Base-by-base conservation (phyloP, 2,797 vertebrate genomes). In the Chloroceryle amazona region DNA sequence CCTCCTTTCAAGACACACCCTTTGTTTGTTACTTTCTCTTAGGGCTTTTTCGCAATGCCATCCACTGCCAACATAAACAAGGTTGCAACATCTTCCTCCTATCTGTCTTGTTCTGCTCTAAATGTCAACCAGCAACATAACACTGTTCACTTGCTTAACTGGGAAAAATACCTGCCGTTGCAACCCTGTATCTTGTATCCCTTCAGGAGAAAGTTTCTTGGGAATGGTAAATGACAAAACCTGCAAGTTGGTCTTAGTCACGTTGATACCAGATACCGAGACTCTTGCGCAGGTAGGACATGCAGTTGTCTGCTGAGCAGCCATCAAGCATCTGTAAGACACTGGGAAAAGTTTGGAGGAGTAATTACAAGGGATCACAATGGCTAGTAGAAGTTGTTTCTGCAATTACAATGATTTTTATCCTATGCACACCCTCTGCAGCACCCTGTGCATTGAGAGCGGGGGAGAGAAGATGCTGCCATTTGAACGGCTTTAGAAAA, bases 11-110 rank as follows among this genome's bases (percentile, higher is more conserved):
- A 67, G 92, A 65, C 93, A 80, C 96, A 47, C 97, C 97, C 75
- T 93, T 91, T 83, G 73, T 95, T 95, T 94, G 88, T 95, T 93
- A 95, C 95, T 96, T 93, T 93, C 96, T 96, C 95, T 81, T 72
- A 86, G 89, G 93, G 88, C 90, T 90, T 95, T 97, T 96, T 95
- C 88, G 72, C 88, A 97, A 95, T 75, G 22, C 66, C 57, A 26
- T 89, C 88, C 76, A 13, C 41, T 81, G 94, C 92, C 91, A 96
- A 94, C 75, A 86, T 87, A 89, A 96, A 96, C 66, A 86, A 57
- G 81, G 46, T 96, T 94, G 83, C 92, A 90, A 92, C 92, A 93
- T 60, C 86, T 87, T 81, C 72, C 87, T 74, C 44, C 47, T 21
- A 68, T 70, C 86, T 52, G 11, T 54, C 89, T 74, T 78, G 63